Percentiles rank a stretch among this genome's conserved stretches.
phyloP scores from a whole-genome alignment of 2,113 vertebrate species.

The Poicephalus gulielmi region DNA sequence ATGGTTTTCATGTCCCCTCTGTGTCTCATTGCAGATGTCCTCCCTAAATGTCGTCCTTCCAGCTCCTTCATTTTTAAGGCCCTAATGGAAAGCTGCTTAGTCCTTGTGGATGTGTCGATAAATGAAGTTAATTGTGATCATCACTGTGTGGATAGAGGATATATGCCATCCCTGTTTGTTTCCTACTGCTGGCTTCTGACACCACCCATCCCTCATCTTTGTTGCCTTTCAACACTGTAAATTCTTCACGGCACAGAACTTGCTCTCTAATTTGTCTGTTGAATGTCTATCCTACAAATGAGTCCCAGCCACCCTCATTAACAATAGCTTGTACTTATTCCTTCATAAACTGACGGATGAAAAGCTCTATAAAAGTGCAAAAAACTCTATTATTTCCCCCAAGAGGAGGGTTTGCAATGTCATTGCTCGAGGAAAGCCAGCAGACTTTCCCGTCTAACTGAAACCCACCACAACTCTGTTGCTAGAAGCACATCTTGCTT shows the following conservation, averaged over 20 bases:
- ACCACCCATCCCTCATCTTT: constrained; percentile 41
- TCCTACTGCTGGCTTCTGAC: constrained; percentile 3
- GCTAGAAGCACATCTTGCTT: constrained; percentile 38
- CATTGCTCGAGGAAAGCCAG: constrained; percentile 42
- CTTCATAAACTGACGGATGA: constrained; percentile 47
- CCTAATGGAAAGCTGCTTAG: neutral
- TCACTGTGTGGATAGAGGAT: neutral
- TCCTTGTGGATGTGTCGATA: neutral
- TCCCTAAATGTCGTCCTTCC: neutral
- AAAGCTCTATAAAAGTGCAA: constrained; percentile 32
- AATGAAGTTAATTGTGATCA: neutral
- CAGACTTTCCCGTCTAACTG: constrained; percentile 21
- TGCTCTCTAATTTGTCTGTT: constrained; percentile 44
- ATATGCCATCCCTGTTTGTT: neutral
- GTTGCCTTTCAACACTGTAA: neutral
- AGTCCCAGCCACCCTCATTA: constrained; percentile 49
- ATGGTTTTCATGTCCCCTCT: neutral
- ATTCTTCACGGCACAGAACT: constrained; percentile 18
- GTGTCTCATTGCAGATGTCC: neutral
- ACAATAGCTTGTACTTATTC: constrained; percentile 37
- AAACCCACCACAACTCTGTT: neutral
- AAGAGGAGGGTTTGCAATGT: constrained; percentile 37
- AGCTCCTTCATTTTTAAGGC: neutral
- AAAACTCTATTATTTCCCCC: constrained; percentile 16
- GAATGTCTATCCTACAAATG: constrained; percentile 32